Conservation (phyloP, 2,888 invertebrate species). For the Andrena chrysosceles region DNA sequence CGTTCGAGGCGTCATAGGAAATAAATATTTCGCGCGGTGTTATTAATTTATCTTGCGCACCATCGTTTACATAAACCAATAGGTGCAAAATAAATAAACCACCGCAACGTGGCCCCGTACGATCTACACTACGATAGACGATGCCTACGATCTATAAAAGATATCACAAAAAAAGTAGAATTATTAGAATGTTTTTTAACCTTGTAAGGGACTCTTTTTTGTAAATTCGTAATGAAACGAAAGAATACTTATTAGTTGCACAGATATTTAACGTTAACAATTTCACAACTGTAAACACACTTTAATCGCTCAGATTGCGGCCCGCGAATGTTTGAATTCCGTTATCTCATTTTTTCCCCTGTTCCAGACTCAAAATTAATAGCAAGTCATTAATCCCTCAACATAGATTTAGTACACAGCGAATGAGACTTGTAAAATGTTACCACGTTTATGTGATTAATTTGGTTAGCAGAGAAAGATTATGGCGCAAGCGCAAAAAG, state of each 20-base stretch:
- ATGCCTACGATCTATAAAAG: not conserved
- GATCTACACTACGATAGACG: not conserved
- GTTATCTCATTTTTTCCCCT: not conserved
- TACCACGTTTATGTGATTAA: too few species aligned
- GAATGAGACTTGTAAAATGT: too few species aligned
- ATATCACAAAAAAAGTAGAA: not conserved
- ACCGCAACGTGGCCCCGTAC: not conserved
- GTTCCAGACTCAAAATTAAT: too few species aligned
- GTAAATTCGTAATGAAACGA: too few species aligned
- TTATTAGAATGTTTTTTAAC: too few species aligned
- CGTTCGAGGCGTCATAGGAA: conserved; percentile 1
- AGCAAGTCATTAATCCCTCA: too few species aligned
- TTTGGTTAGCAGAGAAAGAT: too few species aligned
- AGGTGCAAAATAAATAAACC: not conserved
- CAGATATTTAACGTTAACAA: not conserved
- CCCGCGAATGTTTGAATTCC: not conserved
- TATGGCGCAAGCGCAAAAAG: too few species aligned
- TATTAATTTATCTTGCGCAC: conserved; percentile 10
- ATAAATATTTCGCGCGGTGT: conserved; percentile 25
- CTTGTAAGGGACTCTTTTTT: too few species aligned
- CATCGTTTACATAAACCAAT: conserved; percentile 2
- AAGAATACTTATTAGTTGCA: not conserved
- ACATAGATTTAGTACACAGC: too few species aligned
- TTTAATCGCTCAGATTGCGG: not conserved
- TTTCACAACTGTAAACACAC: not conserved